Conservation (phyloP, 1,140 invertebrate genomes). For the Tetramorium alpestre region DNA sequence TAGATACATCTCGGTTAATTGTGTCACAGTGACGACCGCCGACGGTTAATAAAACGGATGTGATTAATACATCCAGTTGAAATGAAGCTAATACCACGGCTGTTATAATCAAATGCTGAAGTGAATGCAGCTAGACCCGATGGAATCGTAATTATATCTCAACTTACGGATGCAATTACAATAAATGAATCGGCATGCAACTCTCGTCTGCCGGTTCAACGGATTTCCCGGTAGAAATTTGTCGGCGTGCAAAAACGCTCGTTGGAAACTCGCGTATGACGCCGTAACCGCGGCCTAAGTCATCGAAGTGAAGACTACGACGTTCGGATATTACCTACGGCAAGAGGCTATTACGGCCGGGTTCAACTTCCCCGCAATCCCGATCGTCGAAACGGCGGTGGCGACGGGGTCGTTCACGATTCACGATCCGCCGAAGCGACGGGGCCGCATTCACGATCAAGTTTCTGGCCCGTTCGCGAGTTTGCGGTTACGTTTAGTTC, state of each 20-base stretch:
- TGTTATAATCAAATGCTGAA: conserved; percentile 24
- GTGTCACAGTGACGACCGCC: neutral
- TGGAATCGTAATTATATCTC: conserved; percentile 19
- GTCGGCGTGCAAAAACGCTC: conserved; percentile 25
- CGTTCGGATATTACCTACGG: conserved; percentile 30
- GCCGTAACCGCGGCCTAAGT: conserved; percentile 28
- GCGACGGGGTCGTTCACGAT: conserved; percentile 18
- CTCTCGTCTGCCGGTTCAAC: neutral
- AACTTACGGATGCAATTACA: conserved; percentile 24
- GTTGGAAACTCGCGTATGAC: conserved; percentile 18
- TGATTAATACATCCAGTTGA: neutral
- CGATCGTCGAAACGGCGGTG: conserved; percentile 23
- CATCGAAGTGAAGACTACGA: conserved; percentile 32
- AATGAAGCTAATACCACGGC: conserved; percentile 4
- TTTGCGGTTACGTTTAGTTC: conserved; percentile 54
- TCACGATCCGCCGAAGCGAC: conserved; percentile 7
- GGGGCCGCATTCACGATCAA: conserved; percentile 24
- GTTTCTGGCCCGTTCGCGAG: conserved; percentile 55
- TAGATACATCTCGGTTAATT: neutral
- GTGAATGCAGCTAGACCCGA: neutral
- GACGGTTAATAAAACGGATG: conserved; percentile 6
- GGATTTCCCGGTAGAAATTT: conserved; percentile 28
- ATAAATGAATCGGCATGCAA: conserved; percentile 3
- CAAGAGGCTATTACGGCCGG: conserved; percentile 34
- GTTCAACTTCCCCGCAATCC: conserved; percentile 50